Base-by-base conservation (phyloP, 2,797 vertebrate species). In the Nyctalus aviator region DNA sequence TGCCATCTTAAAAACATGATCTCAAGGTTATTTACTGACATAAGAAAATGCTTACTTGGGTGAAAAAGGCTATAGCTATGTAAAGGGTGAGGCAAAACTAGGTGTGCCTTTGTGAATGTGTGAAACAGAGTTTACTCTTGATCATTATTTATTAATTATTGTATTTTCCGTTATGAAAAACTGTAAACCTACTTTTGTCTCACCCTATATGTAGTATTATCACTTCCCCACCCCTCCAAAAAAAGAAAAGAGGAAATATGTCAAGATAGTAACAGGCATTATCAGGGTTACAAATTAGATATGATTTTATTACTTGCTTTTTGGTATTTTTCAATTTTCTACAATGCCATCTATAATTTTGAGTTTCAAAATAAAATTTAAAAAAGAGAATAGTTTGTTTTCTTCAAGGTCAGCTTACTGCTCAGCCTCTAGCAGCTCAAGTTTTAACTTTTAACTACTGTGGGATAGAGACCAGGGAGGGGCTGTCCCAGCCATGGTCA, bases 1-100 rank as follows among this genome's bases (percentile, higher is more conserved):
- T 53, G 30, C 55, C 37, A 71, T 46, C 84, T 85, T 18, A 57
- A 85, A 84, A 93, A 68, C 57, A 5, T 77, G n/a, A 32, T 76
- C 32, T 69, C 62, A 72, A 37, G 83, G 1, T 66, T 94, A 55
- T 46, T 89, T 71, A 79, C 41, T 87, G 17, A 50, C 7, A 14
- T 46, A 41, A 20, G 83, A 92, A 93, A 94, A 87, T 92, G 30
- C 23, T 81, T 93, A 88, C 37, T 17, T 87, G 71, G 35, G 12
- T 71, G 44, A 79, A 17, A 50, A 35, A 72, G 18, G 13, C 32
- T 62, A 27, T 73, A 53, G 69, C 30, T 48, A 3, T 87, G 20
- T 35, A 77, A 20, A 77, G 20, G 11, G 20, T 35, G 75, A 50
- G 48, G 75, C 48, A 55, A 53, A 55, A 37, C n/a, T 78, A 55